Evolutionary conservation across 2,113 vertebrate species (phyloP).

Genomic region (Seriola aureovittata): DNA sequence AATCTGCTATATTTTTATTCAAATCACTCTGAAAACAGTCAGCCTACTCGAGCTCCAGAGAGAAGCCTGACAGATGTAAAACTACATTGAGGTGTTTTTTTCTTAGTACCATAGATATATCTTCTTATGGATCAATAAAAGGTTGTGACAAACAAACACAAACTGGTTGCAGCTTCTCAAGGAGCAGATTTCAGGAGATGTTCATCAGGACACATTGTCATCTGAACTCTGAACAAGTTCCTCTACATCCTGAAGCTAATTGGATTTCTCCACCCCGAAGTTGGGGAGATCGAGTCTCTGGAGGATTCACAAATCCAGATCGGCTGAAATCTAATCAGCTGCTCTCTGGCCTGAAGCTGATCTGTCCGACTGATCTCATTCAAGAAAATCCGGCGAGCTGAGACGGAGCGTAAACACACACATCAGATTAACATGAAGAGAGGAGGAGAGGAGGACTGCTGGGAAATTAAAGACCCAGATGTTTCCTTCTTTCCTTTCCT

Average conservation of each 20-base stretch:
- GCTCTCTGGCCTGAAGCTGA: conserved; percentile 18
- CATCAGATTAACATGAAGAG: not conserved
- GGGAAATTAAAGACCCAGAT: not conserved
- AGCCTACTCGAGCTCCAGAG: too few relatives aligned
- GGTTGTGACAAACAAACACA: too few relatives aligned
- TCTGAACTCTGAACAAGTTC: not conserved
- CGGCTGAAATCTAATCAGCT: conserved; percentile 42
- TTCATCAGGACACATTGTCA: too few relatives aligned
- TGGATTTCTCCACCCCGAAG: conserved; percentile 26
- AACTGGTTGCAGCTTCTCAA: too few relatives aligned
- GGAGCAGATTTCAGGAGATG: too few relatives aligned
- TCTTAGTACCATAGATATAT: too few relatives aligned
- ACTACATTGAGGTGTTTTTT: too few relatives aligned
- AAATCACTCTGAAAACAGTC: too few relatives aligned
- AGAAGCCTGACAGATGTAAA: too few relatives aligned
- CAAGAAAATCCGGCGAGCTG: not conserved
- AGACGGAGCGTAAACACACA: not conserved
- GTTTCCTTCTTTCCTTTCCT: not conserved
- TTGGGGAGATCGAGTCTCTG: conserved; percentile 7
- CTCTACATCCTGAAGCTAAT: conserved; percentile 22
- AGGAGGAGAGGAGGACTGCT: not conserved
- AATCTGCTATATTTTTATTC: too few relatives aligned
- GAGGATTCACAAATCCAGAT: conserved; percentile 39
- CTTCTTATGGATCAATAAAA: too few relatives aligned
- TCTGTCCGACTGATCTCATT: conserved; percentile 20